Evolutionary conservation across 2,797 vertebrate genomes (phyloP).

Genomic region (Takifugu ocellatus): DNA sequence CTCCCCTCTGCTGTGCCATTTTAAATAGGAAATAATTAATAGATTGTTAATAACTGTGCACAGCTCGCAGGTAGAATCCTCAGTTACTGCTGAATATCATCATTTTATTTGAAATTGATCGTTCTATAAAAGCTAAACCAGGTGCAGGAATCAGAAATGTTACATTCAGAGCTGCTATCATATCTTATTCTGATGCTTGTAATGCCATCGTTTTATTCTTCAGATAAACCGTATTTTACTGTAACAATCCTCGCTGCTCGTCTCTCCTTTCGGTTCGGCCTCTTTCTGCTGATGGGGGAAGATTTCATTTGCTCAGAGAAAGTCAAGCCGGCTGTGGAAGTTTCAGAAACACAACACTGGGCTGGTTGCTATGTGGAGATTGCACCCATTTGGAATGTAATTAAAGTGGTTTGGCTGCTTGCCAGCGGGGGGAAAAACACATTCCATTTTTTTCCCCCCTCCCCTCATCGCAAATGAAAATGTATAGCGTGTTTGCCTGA

Average conservation of each 20-base stretch:
- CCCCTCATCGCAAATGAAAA: slow-evolving; percentile 65
- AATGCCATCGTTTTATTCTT: slow-evolving; percentile 59
- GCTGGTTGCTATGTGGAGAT: slow-evolving; percentile 62
- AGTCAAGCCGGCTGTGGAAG: slow-evolving; percentile 71
- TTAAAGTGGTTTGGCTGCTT: slow-evolving; percentile 69
- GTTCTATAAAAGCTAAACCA: not conserved
- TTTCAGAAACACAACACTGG: slow-evolving; percentile 67
- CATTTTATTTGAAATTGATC: not conserved
- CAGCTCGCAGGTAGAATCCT: too few species aligned
- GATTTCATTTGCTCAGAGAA: slow-evolving; percentile 71
- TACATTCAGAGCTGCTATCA: too few species aligned
- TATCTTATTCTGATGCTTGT: slow-evolving; percentile 12
- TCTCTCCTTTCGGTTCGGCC: slow-evolving; percentile 53
- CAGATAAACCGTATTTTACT: too few species aligned
- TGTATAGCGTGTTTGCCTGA: slow-evolving; percentile 69
- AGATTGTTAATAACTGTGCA: too few species aligned
- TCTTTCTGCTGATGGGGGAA: slow-evolving; percentile 55
- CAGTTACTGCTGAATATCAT: not conserved
- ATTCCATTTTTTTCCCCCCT: slow-evolving; percentile 41
- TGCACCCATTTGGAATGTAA: slow-evolving; percentile 72
- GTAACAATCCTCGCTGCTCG: slow-evolving; percentile 38
- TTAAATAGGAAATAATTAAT: too few species aligned
- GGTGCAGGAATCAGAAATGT: too few species aligned
- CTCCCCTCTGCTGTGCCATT: too few species aligned
- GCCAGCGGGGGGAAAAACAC: slow-evolving; percentile 48